Evolutionary conservation across 2,113 vertebrate species (phyloP).

Genomic region (Zosterops lateralis): DNA sequence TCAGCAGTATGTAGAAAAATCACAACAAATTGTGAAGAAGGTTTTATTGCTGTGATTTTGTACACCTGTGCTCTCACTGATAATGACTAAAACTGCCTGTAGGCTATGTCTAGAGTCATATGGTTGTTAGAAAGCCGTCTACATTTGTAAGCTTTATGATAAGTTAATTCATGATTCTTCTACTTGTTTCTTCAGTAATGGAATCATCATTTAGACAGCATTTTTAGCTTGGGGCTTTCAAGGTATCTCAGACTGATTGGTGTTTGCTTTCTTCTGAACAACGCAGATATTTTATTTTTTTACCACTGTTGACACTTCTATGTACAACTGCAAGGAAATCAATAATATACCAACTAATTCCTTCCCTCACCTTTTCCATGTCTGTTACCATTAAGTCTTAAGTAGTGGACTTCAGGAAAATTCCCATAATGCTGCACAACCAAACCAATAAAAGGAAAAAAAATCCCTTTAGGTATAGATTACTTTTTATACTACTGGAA

Average conservation of each 20-base stretch:
- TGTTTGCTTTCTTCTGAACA: conserved; percentile 23
- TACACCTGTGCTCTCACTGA: conserved; percentile 31
- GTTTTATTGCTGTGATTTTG: not conserved
- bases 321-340: conserved; percentile 30
- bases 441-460: conserved; percentile 23
- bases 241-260: not conserved
- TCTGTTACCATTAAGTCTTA: conserved; percentile 31
- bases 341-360: not conserved
- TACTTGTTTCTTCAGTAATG: not conserved
- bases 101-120: not conserved
- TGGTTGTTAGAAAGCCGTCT: not conserved
- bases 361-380: not conserved
- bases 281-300: conserved; percentile 27
- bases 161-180: conserved; percentile 35
- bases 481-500: conserved; percentile 60
- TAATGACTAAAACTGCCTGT: conserved; percentile 22
- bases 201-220: not conserved
- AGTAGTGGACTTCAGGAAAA: conserved; percentile 42
- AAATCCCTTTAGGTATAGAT: not conserved
- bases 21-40: conserved; percentile 23
- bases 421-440: conserved; percentile 39
- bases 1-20: conserved; percentile 28
- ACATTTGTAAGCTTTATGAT: conserved; percentile 12
- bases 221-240: conserved; percentile 25
- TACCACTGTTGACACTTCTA: conserved; percentile 22